phyloP scores from a whole-genome alignment of 2,888 invertebrate species.

The Cephus pygmeus region DNA sequence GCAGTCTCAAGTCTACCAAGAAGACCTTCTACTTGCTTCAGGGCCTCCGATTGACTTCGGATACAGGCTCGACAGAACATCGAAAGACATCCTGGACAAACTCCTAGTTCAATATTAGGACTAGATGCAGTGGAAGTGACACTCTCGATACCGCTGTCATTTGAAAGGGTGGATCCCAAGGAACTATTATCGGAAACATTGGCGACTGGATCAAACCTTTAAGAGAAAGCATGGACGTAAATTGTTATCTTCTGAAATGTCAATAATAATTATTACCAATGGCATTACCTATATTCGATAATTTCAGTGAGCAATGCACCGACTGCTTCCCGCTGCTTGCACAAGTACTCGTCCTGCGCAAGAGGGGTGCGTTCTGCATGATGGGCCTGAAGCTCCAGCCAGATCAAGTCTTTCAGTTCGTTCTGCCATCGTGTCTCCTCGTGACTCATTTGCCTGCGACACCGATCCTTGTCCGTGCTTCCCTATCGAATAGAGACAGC shows the following conservation, averaged over 20 bases:
- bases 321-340: constrained; percentile 78
- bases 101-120: constrained; percentile 42
- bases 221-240: neutral
- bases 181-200: constrained; percentile 33
- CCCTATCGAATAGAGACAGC: constrained; percentile 63
- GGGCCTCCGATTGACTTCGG: constrained; percentile 78
- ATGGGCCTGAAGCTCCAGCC: constrained; percentile 90
- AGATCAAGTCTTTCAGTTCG: constrained; percentile 88
- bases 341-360: constrained; percentile 83
- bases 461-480: constrained; percentile 74
- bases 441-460: constrained; percentile 75
- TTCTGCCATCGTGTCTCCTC: constrained; percentile 91
- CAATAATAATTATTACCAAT: neutral
- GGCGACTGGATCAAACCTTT: constrained; percentile 47
- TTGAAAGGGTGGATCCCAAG: constrained; percentile 26
- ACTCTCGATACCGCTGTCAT: constrained; percentile 30
- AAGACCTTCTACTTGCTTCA: constrained; percentile 79
- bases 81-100: constrained; percentile 77
- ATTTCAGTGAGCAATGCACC: constrained; percentile 79
- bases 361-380: constrained; percentile 79
- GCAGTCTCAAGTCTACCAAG: constrained; percentile 80
- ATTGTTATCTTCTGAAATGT: neutral
- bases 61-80: constrained; percentile 79
- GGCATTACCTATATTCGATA: constrained; percentile 75
- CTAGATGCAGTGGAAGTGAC: constrained; percentile 20